Percentiles rank a stretch among this genome's conserved stretches.
Conservation (phyloP, 2,797 vertebrate species). For the Myiothlypis coronata region DNA sequence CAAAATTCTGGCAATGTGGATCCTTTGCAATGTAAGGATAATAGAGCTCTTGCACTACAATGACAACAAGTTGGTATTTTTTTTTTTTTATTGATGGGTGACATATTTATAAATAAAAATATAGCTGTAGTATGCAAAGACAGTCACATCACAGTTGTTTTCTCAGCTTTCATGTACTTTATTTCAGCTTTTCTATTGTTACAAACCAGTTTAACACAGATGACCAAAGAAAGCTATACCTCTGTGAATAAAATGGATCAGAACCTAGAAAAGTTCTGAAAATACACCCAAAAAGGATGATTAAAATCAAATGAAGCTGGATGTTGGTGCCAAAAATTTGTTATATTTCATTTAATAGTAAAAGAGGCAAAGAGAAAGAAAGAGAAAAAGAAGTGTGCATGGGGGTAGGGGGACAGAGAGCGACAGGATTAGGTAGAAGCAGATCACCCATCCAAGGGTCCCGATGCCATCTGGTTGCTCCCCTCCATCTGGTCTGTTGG, state of each 20-base stretch:
- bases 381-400: not conserved
- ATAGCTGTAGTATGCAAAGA: not conserved
- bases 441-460: not conserved
- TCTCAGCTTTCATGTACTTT: not conserved
- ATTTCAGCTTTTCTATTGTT: not conserved
- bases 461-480: accelerated
- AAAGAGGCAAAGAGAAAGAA: not conserved
- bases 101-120: not conserved
- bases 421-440: not conserved
- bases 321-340: not conserved
- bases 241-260: not conserved
- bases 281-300: not conserved
- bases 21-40: no score
- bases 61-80: not conserved
- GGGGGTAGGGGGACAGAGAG: no score
- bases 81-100: not conserved
- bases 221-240: not conserved
- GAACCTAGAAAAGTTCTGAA: not conserved
- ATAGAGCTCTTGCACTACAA: no score
- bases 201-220: not conserved
- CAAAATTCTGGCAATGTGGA: no score
- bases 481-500: not conserved
- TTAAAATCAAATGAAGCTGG: accelerated
- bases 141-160: not conserved
- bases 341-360: not conserved